Base-by-base conservation (phyloP, 30 jellyfish, hydroid and myxozoan genomes). In the Chironex yamaguchii region DNA sequence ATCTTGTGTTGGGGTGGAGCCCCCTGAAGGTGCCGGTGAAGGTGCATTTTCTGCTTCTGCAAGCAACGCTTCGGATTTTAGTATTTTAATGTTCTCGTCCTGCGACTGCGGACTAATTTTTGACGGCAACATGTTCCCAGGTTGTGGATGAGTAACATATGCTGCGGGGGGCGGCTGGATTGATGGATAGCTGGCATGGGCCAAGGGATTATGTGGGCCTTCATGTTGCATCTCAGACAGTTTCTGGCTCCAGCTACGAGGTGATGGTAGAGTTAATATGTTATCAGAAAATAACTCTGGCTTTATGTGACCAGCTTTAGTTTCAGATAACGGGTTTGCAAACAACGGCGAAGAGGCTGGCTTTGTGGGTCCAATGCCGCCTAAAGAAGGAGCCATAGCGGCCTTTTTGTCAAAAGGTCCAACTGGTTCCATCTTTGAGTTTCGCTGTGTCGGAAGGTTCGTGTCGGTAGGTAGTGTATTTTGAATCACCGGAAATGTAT, bases 1-100 rank as follows among this genome's bases (percentile, higher is more conserved):
- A 30, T 86, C 96, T 34, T 72, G 90, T 4, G 91, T 77, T 2
- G 96, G 91, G 1, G 91, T 87, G 20, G 84, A 29, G 2, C 22
- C 79, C 26, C 78, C 80, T 2, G 52, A 85, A 17, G 49, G 27
- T 25, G 82, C 76, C 21, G 22, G 35, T 26, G 20, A 52, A 20
- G 79, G 32, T 9, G 54, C 28, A 34, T 35, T 67, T 28, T 48
- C 80, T 29, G 90, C 34, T 52, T 29, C 73, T 9, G 68, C 72
- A 30, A 85, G 29, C 49, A 42, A 6, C 17, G 58, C 58, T 42
- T 42, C 58, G 17, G 58, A 42, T 42, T 42, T 42, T n/a, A n/a
- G n/a, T n/a, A n/a, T n/a, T n/a, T n/a, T n/a, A n/a, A n/a, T n/a
- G n/a, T n/a, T n/a, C n/a, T n/a, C n/a, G n/a, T n/a, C n/a, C n/a